Evolutionary conservation across 2,113 vertebrate species (phyloP), one percentile per base, ranked within the genome.

Genomic region (Butorides virescens): DNA sequence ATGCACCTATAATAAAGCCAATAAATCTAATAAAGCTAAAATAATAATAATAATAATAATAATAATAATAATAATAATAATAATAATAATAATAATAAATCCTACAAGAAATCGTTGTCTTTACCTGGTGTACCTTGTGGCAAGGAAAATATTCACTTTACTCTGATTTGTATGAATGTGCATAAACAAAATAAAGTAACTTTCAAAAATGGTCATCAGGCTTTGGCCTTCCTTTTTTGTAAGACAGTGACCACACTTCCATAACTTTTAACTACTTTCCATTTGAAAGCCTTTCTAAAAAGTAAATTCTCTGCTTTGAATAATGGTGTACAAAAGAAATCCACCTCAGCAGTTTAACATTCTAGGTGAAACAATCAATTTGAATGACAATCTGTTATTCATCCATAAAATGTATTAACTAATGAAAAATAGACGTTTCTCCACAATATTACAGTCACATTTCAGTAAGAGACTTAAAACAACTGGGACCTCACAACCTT

Each of bases 341-440:
- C 78, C 6, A 77, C 58, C 65, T 88, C 82, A 89, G 39, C 77
- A 75, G 46, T 91, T 95, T 88, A 94, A 88, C 63, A 75, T 88
- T 92, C 75, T 89, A 93, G 95, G 46, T 87, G 88, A 96, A 96
- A 96, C 58, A 95, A 86, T 95, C 77, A 76, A 21, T 94, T 96
- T 93, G 80, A 95, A 92, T 90, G 91, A 87, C 92, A 95, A 87
- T 84, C 66, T 91, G 76, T 86, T 95, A 81, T 75, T 95, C 83
- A 92, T 61, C 77, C 90, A 88, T 93, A 93, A 96, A 96, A 95
- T 59, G 37, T 88, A 95, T 95, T 95, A 96, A 90, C 86, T 94
- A 93, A 92, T 95, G 91, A 95, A 96, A 96, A 90, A 94, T 47
- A 90, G 79, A 59, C 11, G 4, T 86, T 93, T 76, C 86, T 95